Conservation (phyloP, 2,113 vertebrate species). For the Pelvicachromis taeniatus region DNA sequence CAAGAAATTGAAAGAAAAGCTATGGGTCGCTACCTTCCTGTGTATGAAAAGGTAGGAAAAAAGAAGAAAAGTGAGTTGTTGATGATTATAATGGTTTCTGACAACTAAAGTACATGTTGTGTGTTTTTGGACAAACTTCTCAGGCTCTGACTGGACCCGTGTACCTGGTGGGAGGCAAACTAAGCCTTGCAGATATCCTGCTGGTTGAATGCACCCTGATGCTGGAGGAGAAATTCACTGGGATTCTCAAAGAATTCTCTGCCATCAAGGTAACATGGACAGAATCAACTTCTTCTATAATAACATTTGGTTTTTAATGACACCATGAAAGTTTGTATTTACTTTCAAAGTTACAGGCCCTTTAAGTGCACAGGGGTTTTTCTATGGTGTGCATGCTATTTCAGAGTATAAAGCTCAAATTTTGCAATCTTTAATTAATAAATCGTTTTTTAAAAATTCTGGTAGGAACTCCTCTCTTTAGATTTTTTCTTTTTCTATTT, state of each 20-base stretch:
- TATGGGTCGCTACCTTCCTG: conserved; percentile 78
- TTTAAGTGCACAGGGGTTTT: neutral
- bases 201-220: conserved; percentile 83
- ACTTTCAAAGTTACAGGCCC: neutral
- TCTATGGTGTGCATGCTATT: neutral
- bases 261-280: conserved; percentile 76
- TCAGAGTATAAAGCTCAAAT: neutral
- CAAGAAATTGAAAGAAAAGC: conserved; percentile 69
- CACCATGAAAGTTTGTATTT: neutral
- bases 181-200: conserved; percentile 85
- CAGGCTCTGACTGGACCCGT: conserved; percentile 76
- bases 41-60: conserved; percentile 83
- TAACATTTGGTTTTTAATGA: neutral
- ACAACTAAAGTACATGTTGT: neutral
- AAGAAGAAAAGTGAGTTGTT: neutral
- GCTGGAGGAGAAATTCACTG: conserved; percentile 77
- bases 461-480: too few relatives aligned
- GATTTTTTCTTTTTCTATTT: too few relatives aligned
- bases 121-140: neutral
- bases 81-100: neutral
- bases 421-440: neutral
- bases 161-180: conserved; percentile 82
- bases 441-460: too few relatives aligned
- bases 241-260: conserved; percentile 75
- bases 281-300: neutral